Conservation (phyloP, 2,888 invertebrate genomes). For the Drosophila paramelanica region DNA sequence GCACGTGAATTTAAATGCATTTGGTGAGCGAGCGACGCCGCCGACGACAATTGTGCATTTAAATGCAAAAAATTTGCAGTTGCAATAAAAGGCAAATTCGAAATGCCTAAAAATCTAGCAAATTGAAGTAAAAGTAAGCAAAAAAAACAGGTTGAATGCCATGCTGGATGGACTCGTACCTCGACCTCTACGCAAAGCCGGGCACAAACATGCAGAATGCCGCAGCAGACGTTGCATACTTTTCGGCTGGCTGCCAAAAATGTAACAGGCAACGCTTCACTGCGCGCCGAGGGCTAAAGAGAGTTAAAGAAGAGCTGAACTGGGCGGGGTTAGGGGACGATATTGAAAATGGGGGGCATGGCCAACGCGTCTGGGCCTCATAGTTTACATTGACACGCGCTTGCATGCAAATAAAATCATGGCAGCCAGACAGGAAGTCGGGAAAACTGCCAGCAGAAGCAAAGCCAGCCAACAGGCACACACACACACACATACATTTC, state of each 20-base stretch:
- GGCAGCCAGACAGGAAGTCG: constrained; percentile 62
- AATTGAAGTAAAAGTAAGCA: constrained; percentile 20
- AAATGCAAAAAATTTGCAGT: constrained; percentile 10
- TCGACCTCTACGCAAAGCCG: constrained; percentile 22
- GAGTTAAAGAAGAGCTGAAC: too few relatives aligned
- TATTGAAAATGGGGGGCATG: constrained; percentile 5
- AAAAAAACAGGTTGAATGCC: constrained; percentile 13
- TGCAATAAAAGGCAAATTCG: constrained; percentile 9
- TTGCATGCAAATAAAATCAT: constrained; percentile 65
- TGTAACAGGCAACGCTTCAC: constrained; percentile 65
- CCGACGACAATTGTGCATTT: constrained; percentile 30
- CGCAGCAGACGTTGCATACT: constrained; percentile 59
- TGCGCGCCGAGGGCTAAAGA: constrained; percentile 12
- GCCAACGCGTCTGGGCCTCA: constrained; percentile 48
- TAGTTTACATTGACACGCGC: constrained; percentile 64
- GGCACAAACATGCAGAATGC: constrained; percentile 30
- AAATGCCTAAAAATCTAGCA: constrained; percentile 42
- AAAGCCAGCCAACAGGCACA: constrained; percentile 7
- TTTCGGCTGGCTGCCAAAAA: constrained; percentile 67
- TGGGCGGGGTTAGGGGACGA: background rate
- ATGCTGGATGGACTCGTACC: background rate
- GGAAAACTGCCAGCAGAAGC: constrained; percentile 31
- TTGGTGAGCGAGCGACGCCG: constrained; percentile 6
- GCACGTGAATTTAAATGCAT: constrained; percentile 56
- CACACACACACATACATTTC: constrained; percentile 12